Conservation (phyloP, 2,888 invertebrate species). For the Stictocephala bisonia region DNA sequence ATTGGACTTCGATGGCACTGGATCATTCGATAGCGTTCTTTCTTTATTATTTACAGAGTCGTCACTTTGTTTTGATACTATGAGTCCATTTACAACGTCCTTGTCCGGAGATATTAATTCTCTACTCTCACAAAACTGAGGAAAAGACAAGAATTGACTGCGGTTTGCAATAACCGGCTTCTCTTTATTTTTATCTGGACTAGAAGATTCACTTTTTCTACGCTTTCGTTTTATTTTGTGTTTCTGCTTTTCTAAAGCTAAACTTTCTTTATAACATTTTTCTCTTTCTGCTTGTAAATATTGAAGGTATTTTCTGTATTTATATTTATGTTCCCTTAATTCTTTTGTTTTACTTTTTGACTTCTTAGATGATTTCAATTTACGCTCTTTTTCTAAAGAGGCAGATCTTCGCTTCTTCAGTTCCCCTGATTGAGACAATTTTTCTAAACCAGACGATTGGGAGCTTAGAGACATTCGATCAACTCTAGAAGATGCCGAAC, state of each 20-base stretch:
- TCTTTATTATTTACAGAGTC: background rate
- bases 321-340: constrained; percentile 17
- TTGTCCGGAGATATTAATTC: constrained; percentile 12
- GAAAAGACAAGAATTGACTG: constrained; percentile 12
- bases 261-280: constrained; percentile 9
- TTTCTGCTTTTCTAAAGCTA: background rate
- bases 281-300: constrained; percentile 15
- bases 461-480: background rate
- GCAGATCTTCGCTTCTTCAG: too few species aligned
- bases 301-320: constrained; percentile 7
- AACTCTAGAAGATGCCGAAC: constrained; percentile 8
- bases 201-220: background rate
- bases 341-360: constrained; percentile 7
- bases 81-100: background rate
- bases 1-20: background rate
- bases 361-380: constrained; percentile 2
- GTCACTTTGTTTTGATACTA: background rate
- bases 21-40: constrained; percentile 19
- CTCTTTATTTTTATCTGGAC: constrained; percentile 22
- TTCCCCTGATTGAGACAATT: too few species aligned
- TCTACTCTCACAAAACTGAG: constrained; percentile 12
- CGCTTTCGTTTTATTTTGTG: background rate
- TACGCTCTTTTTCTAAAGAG: constrained; percentile 13
- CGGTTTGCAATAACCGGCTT: background rate
- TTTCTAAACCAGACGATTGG: background rate